Evolutionary conservation across 2,888 invertebrate genomes (phyloP).

Genomic region (Coelinius sp.): DNA sequence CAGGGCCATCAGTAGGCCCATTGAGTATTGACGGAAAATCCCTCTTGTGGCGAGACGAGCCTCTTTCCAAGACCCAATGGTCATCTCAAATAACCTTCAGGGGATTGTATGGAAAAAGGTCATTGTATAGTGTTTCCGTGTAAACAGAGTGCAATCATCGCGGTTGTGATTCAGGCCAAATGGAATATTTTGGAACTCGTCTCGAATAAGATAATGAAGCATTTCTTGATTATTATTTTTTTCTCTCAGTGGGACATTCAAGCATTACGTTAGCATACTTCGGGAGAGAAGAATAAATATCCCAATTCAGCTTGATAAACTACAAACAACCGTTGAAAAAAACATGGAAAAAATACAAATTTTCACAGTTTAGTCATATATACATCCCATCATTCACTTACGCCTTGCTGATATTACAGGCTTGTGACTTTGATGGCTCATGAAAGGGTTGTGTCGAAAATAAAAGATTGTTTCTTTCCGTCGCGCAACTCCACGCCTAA

Average conservation of each 20-base stretch:
- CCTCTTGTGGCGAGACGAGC: conserved; percentile 37
- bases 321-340: too few relatives aligned
- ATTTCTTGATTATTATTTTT: too few relatives aligned
- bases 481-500: conserved; percentile 1
- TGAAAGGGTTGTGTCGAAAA: not conserved
- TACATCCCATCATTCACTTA: not conserved
- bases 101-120: conserved; percentile 44
- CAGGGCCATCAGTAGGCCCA: not conserved
- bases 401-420: conserved; percentile 5
- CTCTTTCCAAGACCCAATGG: conserved; percentile 22
- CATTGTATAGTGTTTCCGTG: conserved; percentile 31
- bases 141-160: conserved; percentile 1
- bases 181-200: too few relatives aligned
- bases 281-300: too few relatives aligned
- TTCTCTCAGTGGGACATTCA: too few relatives aligned
- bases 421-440: conserved; percentile 10
- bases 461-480: conserved; percentile 26
- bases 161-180: too few relatives aligned
- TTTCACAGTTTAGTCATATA: not conserved
- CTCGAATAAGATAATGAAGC: too few relatives aligned
- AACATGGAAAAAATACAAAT: not conserved
- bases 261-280: too few relatives aligned
- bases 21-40: conserved; percentile 44
- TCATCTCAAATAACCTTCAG: conserved; percentile 46
- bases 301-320: too few relatives aligned